Base-by-base conservation (phyloP, 2,113 vertebrate species). In the Hippolais icterina region DNA sequence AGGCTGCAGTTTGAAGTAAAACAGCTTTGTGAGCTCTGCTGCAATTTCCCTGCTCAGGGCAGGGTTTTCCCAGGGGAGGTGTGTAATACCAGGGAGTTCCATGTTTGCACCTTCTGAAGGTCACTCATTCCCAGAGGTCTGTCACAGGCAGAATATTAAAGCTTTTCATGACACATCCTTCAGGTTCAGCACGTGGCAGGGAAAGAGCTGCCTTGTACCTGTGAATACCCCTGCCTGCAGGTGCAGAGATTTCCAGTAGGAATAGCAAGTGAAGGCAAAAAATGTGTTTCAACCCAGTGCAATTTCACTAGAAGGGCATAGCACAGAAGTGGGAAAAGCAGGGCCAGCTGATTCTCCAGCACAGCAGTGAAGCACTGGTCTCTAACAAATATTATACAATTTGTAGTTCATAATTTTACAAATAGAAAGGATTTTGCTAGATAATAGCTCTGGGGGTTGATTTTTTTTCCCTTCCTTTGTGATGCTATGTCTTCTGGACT, bases 41-140 rank as follows among this genome's bases (percentile, higher is more conserved):
- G 39, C 72, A 77, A 21, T 68, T 63, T 56, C 68, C 0, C 1
- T 41, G 18, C 46, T 44, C 37, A 12, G 2, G 3, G 57, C 57
- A 50, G 66, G 0, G 0, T 3, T 6, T 20, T 83, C 95, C 49
- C 57, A 0, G 17, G 87, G 37, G 94, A 94, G n/a, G 37, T 0
- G 1, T 85, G 70, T 93, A 93, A 83, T 81, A 95, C 53, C 69
- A 69, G 61, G 5, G 44, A 75, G 82, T 82, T 94, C 10, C 81
- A 76, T 4, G 65, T 70, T 85, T 59, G 70, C 77, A 65, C 77
- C 77, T 93, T 57, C 52, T 46, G 69, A 87, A 95, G 93, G 93
- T 93, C 91, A 63, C 56, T 87, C 37, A 39, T 39, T 9, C 10
- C 53, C 39, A 56, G 72, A 39, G 47, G 86, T 39, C 60, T 61